Percentiles rank a stretch among this genome's conserved stretches.
These are phyloP conservation scores for Eurois occulta DNA, from an alignment of 2,888 invertebrate species.

Conservation along the genomic window DNA sequence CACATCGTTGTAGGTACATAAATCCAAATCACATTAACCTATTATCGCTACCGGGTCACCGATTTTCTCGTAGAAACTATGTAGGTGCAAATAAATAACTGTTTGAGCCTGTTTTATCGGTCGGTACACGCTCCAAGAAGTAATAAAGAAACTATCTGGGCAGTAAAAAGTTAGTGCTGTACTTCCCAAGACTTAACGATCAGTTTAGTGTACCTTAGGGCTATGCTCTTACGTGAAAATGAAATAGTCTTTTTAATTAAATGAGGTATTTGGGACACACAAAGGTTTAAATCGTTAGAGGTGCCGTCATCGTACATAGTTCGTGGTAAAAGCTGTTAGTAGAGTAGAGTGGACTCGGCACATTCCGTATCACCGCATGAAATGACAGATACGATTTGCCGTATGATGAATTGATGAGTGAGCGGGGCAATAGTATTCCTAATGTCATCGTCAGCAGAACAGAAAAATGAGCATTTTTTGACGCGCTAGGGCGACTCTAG, in stretches of 20 bases:
- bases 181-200: neutral
- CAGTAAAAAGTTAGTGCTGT: constrained; percentile 7
- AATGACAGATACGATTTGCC: neutral
- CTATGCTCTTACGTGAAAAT: neutral
- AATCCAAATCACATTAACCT: neutral
- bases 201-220: constrained; percentile 11
- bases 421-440: neutral
- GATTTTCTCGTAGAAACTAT: constrained; percentile 14
- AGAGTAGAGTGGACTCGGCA: neutral
- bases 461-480: neutral
- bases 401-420: neutral
- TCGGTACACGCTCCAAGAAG: constrained; percentile 12
- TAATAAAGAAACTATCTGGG: constrained; percentile 20
- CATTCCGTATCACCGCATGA: neutral
- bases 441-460: neutral
- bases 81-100: constrained; percentile 10
- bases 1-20: constrained; percentile 5
- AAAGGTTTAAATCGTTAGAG: neutral
- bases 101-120: constrained; percentile 15
- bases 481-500: neutral
- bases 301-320: neutral
- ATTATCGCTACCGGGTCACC: neutral
- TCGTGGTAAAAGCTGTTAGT: neutral
- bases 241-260: constrained; percentile 21
- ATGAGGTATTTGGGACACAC: neutral